Percentiles rank a stretch among this genome's conserved stretches.
Conservation (phyloP, 2,888 invertebrate genomes). For the Napeogenes inachia region DNA sequence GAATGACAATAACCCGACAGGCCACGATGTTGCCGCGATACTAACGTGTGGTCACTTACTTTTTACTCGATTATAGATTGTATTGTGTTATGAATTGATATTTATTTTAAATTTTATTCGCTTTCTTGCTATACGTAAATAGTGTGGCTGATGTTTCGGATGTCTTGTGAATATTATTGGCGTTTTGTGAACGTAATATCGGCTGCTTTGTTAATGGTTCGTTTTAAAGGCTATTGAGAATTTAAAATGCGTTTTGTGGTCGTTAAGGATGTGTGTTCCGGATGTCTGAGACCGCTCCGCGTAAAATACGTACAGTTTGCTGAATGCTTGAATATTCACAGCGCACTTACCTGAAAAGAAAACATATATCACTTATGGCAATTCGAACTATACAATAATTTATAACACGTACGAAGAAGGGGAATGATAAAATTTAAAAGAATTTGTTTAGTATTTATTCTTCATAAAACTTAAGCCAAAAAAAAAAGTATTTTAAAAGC, state of each 20-base stretch:
- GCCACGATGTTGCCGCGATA: conserved; percentile 53
- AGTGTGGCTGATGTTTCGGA: conserved; percentile 1
- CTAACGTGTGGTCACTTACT: conserved; percentile 65
- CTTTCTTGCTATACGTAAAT: conserved; percentile 53
- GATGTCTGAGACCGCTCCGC: conserved; percentile 30
- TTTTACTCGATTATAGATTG: conserved; percentile 69
- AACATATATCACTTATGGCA: conserved; percentile 13
- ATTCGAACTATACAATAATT: not conserved
- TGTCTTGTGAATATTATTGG: conserved; percentile 28
- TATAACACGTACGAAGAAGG: no score
- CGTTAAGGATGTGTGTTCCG: conserved; percentile 53
- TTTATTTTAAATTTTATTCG: conserved; percentile 62
- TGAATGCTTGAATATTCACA: conserved; percentile 11
- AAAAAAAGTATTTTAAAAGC: not conserved
- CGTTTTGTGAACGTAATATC: conserved; percentile 46
- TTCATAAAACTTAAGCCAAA: no score
- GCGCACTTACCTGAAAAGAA: conserved; percentile 61
- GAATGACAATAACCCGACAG: conserved; percentile 66
- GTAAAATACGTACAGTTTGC: conserved; percentile 18
- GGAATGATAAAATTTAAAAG: no score
- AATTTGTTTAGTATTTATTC: no score
- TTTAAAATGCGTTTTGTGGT: conserved; percentile 63
- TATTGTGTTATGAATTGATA: conserved; percentile 74
- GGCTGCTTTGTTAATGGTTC: conserved; percentile 47
- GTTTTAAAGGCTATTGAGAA: conserved; percentile 43